Conservation (phyloP, 2,888 invertebrate genomes). For the Leptinotarsa peninsularis region DNA sequence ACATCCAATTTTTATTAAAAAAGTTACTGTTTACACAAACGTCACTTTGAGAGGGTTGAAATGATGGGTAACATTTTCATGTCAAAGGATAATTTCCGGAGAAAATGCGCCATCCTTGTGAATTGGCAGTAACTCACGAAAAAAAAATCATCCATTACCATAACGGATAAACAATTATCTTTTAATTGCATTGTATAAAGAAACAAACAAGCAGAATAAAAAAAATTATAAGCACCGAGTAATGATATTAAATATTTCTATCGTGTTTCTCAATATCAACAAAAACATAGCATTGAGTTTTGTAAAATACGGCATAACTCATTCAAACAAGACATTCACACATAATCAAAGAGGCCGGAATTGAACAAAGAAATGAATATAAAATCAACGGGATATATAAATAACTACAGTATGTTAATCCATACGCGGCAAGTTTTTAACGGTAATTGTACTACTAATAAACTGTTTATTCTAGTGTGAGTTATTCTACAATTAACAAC, state of each 20-base stretch:
- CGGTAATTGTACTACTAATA: constrained; percentile 60
- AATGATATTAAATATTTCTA: neutral
- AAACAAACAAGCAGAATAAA: neutral
- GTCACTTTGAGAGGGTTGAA: no score
- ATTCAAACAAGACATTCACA: constrained; percentile 49
- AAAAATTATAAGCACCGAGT: neutral
- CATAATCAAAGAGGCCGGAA: constrained; percentile 40
- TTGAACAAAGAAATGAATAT: constrained; percentile 35
- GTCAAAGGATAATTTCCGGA: no score
- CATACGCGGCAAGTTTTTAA: constrained; percentile 58
- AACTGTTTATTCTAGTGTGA: constrained; percentile 48
- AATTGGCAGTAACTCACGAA: no score
- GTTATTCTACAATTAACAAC: constrained; percentile 49
- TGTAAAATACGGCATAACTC: constrained; percentile 45
- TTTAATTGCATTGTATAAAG: no score
- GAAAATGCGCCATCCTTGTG: no score
- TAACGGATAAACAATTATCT: no score
- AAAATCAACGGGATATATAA: constrained; percentile 47
- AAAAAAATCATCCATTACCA: no score
- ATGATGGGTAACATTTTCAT: no score
- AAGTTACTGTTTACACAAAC: no score
- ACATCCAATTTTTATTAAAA: no score
- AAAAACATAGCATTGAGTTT: constrained; percentile 34
- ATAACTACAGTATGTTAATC: constrained; percentile 40
- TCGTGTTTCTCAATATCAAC: neutral